Evolutionary conservation across 30 jellyfish, hydroid and myxozoan species (phyloP).

Genomic region (Pelagia noctiluca): DNA sequence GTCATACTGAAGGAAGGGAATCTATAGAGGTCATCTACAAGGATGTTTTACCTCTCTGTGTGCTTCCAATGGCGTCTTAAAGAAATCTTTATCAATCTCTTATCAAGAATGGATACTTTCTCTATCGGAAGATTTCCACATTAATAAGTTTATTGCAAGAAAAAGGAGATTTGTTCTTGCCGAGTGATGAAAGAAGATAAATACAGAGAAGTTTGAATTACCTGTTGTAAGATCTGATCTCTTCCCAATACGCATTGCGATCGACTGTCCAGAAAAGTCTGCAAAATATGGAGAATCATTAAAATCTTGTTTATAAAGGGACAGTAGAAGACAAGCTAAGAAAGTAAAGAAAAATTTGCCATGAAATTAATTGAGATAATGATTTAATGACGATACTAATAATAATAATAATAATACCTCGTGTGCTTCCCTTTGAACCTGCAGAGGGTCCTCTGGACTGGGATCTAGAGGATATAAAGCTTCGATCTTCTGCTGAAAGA

Average conservation of each 20-base stretch:
- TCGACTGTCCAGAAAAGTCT: slow-evolving; percentile 97
- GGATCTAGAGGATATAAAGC: slow-evolving; percentile 97
- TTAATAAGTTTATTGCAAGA: too few relatives aligned
- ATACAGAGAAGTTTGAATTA: slow-evolving; percentile 1
- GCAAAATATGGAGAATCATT: not conserved
- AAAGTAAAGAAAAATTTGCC: not conserved
- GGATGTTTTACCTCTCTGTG: too few relatives aligned
- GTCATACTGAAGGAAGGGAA: too few relatives aligned
- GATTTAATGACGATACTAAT: not conserved
- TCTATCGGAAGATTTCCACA: too few relatives aligned
- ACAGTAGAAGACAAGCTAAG: not conserved
- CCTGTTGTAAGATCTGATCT: slow-evolving; percentile 82
- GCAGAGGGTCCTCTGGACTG: slow-evolving; percentile 98
- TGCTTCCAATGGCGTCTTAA: too few relatives aligned
- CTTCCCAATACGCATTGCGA: slow-evolving; percentile 99
- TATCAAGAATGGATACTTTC: too few relatives aligned
- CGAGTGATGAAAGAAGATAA: not conserved
- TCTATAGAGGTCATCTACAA: too few relatives aligned
- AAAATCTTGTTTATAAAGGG: not conserved
- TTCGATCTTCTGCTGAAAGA: slow-evolving; percentile 80
- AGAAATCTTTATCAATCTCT: too few relatives aligned
- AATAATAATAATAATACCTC: slow-evolving; percentile 70
- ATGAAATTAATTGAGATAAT: not conserved
- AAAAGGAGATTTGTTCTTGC: not conserved
- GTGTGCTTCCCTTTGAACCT: slow-evolving; percentile 97